Evolutionary conservation across 1,140 invertebrate species (phyloP).

Genomic region (Cherax quadricarinatus): DNA sequence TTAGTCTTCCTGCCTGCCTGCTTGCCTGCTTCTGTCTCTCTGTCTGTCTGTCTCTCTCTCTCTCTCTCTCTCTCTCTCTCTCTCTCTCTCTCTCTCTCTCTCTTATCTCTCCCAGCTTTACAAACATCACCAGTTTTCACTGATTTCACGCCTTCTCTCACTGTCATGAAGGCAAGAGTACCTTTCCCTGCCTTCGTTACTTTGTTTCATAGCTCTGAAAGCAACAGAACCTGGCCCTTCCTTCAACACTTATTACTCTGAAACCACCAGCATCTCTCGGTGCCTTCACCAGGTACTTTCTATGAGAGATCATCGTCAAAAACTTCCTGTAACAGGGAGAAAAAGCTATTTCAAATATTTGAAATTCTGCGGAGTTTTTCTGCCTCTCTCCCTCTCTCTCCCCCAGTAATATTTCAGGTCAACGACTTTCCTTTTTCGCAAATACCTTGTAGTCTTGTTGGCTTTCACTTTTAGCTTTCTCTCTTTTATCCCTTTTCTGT

Average conservation of each 20-base stretch:
- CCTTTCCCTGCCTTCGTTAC: too few relatives aligned
- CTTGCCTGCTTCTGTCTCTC: too few relatives aligned
- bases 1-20: too few relatives aligned
- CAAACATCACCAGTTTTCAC: too few relatives aligned
- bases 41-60: too few relatives aligned
- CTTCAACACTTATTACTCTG: not conserved
- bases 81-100: not conserved
- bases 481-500: not conserved
- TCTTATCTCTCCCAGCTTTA: not conserved
- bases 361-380: not conserved
- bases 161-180: too few relatives aligned
- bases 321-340: not conserved
- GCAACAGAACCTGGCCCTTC: too few relatives aligned
- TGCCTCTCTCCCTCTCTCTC: not conserved
- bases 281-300: not conserved
- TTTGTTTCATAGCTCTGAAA: too few relatives aligned
- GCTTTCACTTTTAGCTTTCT: not conserved
- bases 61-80: too few relatives aligned
- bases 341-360: not conserved
- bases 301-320: too few relatives aligned
- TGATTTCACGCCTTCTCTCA: too few relatives aligned
- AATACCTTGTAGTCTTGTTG: not conserved
- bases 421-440: not conserved
- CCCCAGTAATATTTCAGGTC: too few relatives aligned
- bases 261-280: not conserved